Evolutionary conservation across 2,888 invertebrate species (phyloP).

Genomic region (Lottia gigantea): DNA sequence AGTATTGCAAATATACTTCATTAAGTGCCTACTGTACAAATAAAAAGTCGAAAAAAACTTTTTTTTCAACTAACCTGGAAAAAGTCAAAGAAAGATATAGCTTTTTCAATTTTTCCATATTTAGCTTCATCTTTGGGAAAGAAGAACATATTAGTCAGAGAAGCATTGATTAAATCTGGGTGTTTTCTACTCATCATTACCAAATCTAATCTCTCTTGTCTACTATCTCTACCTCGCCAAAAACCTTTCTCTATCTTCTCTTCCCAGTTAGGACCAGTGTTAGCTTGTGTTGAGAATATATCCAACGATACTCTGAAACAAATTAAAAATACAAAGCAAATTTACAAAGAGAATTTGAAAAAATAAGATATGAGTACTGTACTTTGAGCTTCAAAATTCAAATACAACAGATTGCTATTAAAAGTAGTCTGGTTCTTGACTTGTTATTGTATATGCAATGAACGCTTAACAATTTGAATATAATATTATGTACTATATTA

Average conservation of each 20-base stretch:
- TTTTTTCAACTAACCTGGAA: slow-evolving; percentile 81
- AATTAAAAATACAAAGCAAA: not conserved
- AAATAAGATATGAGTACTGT: too few relatives aligned
- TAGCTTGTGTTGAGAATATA: slow-evolving; percentile 89
- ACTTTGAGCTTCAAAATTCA: too few relatives aligned
- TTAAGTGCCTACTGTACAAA: too few relatives aligned
- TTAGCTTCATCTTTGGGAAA: slow-evolving; percentile 84
- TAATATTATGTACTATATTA: too few relatives aligned
- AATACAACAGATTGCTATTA: too few relatives aligned
- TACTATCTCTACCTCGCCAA: slow-evolving; percentile 93
- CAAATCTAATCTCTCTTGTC: slow-evolving; percentile 84
- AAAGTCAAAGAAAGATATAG: slow-evolving; percentile 91
- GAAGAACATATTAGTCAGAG: slow-evolving; percentile 96
- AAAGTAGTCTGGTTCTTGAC: too few relatives aligned
- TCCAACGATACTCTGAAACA: slow-evolving; percentile 84
- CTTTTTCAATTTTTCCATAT: slow-evolving; percentile 87
- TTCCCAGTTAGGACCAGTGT: slow-evolving; percentile 77
- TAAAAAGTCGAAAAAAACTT: too few relatives aligned
- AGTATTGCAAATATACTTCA: too few relatives aligned
- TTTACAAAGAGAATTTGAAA: too few relatives aligned
- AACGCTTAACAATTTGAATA: too few relatives aligned
- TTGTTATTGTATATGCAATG: too few relatives aligned
- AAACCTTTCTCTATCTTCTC: slow-evolving; percentile 81
- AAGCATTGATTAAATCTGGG: slow-evolving; percentile 87
- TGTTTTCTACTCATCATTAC: slow-evolving; percentile 80